phyloP scores from a whole-genome alignment of 2,888 invertebrate genomes.

The Steinernema hermaphroditum region DNA sequence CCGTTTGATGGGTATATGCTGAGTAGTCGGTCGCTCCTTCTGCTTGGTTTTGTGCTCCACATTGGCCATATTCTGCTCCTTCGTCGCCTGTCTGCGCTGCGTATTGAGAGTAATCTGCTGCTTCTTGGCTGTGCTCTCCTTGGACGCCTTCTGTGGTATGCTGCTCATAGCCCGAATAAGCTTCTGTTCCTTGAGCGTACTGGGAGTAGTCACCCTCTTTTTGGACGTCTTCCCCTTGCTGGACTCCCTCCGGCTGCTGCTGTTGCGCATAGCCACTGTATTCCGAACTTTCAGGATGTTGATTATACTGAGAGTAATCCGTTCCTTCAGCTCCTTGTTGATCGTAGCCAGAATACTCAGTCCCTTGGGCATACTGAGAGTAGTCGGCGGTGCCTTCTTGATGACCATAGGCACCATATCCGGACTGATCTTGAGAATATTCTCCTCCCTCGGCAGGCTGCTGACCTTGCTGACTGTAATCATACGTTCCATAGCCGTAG shows the following conservation, averaged over 20 bases:
- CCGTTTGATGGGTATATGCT: slow-evolving; percentile 16
- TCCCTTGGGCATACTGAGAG: slow-evolving; percentile 18
- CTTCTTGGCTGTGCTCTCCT: background rate
- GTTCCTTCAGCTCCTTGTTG: background rate
- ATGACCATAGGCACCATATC: background rate
- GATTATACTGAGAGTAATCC: background rate
- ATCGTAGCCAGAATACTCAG: slow-evolving; percentile 28
- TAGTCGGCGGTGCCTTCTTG: background rate
- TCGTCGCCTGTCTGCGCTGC: background rate
- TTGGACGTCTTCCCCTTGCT: too few species aligned
- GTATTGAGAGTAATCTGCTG: slow-evolving; percentile 3
- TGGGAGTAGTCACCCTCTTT: background rate
- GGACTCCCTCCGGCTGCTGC: background rate
- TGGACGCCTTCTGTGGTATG: background rate
- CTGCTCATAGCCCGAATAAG: background rate
- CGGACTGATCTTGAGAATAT: background rate
- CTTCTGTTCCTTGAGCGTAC: background rate
- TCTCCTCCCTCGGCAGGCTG: slow-evolving; percentile 3
- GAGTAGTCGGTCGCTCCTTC: slow-evolving; percentile 31
- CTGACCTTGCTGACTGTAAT: slow-evolving; percentile 33
- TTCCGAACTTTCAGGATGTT: background rate
- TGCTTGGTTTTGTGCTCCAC: slow-evolving; percentile 31
- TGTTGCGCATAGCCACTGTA: too few species aligned
- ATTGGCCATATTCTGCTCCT: slow-evolving; percentile 30
- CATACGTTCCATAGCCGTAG: slow-evolving; percentile 36